Percentiles rank a stretch among this genome's conserved stretches.
Conservation (phyloP, 2,888 invertebrate genomes). For the Tenthredo livida region DNA sequence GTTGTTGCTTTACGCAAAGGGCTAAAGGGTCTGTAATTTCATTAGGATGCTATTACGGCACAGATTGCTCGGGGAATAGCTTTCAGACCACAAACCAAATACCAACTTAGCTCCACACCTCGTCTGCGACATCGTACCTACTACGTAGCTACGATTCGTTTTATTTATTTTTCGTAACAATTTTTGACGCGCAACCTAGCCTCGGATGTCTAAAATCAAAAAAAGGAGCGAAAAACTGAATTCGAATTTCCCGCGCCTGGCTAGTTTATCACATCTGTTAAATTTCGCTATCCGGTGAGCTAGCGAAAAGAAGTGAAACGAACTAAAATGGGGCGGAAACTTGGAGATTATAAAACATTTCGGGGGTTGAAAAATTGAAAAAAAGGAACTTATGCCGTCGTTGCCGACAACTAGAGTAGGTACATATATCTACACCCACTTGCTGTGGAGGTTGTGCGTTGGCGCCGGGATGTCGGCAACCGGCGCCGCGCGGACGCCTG, state of each 20-base stretch:
- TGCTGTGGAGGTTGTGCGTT: conserved; percentile 53
- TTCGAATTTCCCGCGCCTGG: background rate
- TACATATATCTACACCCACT: conserved; percentile 24
- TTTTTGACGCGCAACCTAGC: background rate
- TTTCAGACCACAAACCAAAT: conserved; percentile 54
- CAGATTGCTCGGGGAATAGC: conserved; percentile 67
- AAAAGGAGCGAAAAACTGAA: too few species aligned
- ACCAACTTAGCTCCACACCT: conserved; percentile 19
- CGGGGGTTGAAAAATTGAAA: background rate
- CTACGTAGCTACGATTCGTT: background rate
- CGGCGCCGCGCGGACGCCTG: conserved; percentile 66
- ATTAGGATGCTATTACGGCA: conserved; percentile 65
- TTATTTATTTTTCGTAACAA: background rate
- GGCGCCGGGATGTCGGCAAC: conserved; percentile 66
- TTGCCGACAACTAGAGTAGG: conserved; percentile 24
- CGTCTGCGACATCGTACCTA: background rate
- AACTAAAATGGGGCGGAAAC: background rate
- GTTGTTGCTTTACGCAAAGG: conserved; percentile 58
- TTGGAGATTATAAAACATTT: conserved; percentile 2
- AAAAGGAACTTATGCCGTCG: conserved; percentile 3
- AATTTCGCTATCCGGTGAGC: background rate
- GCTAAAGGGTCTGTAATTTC: conserved; percentile 59
- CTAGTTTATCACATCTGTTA: background rate
- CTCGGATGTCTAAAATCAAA: too few species aligned
- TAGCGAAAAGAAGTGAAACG: background rate